These are phyloP conservation scores for Tokudaia tokunoshimensis DNA, from an alignment of 2,797 vertebrate species.

Conservation along the genomic window DNA sequence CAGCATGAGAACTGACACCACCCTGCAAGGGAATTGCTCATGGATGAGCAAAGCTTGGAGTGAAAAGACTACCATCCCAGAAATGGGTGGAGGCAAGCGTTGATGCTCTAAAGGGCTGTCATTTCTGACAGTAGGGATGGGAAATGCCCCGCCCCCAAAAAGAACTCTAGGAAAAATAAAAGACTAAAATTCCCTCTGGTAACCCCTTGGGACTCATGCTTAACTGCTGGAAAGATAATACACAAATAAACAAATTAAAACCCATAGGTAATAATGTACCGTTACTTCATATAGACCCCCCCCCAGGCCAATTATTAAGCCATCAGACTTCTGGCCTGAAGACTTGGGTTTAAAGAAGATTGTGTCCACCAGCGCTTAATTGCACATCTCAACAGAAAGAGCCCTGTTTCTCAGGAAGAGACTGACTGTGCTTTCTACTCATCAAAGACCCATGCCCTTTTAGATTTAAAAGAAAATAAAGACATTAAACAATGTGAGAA, in stretches of 20 bases:
- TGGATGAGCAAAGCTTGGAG: not conserved
- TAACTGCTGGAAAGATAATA: not conserved
- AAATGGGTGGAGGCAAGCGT: not conserved
- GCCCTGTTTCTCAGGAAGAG: not conserved
- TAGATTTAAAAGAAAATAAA: not conserved
- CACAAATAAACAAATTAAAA: not conserved
- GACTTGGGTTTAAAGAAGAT: not conserved
- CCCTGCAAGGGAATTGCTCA: not conserved
- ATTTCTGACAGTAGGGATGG: not conserved
- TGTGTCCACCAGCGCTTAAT: not conserved
- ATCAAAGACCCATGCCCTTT: not conserved
- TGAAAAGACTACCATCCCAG: not conserved
- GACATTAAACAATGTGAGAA: not conserved
- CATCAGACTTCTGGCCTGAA: not conserved
- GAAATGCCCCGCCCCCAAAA: not conserved
- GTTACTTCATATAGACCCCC: not conserved
- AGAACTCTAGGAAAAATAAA: not conserved
- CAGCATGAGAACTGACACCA: not conserved
- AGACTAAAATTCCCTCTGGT: not conserved
- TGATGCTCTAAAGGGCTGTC: not conserved
- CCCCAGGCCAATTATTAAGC: not conserved
- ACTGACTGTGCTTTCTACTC: not conserved
- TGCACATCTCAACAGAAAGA: not conserved
- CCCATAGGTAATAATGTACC: not conserved
- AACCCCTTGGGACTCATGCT: not conserved